Evolutionary conservation across 2,113 vertebrate genomes (phyloP), one percentile per base, ranked within the genome.

Genomic region (Saccopteryx bilineata): DNA sequence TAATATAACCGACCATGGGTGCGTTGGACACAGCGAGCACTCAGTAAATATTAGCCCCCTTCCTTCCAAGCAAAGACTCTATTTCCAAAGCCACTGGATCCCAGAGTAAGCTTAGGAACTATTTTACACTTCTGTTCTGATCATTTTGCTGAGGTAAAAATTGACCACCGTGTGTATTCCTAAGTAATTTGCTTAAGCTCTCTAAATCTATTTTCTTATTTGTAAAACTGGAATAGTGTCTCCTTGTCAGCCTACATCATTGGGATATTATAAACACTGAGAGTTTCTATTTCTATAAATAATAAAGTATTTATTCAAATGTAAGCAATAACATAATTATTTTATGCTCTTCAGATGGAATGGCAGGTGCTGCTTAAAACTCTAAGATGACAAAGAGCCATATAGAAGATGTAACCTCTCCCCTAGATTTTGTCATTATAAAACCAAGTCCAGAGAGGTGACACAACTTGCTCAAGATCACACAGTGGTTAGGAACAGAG

Each of bases 221-320:
- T 89, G 23, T 19, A 89, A 86, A 84, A 74, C 28, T 31, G 26
- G 14, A 74, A 39, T 60, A 39, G 26, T 23, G 17, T 63, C n/a
- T 85, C 48, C 71, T 65, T 88, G 72, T 13, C 31, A 71, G 24
- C 24, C 71, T 69, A 9, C 24, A 82, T 18, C 65, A 56, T 13
- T 56, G 2, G 23, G 28, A 48, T 68, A 39, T 83, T 63, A 50
- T 46, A 13, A 85, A 85, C 60, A 58, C 33, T 19, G 28, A 93
- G 78, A 66, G n/a, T 54, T 81, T 87, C 54, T 75, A 11, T 78
- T 85, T 95, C 85, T 88, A 24, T 31, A 88, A 74, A 15, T 58
- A 71, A 91, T 60, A 15, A 93, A 61, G 15, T 85, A 23, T 50
- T 78, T 39, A 72, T 48, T 46, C 17, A 50, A 71, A 5, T 52